Evolutionary conservation across 2,888 invertebrate species (phyloP).

Genomic region (Coecobrya sp.): DNA sequence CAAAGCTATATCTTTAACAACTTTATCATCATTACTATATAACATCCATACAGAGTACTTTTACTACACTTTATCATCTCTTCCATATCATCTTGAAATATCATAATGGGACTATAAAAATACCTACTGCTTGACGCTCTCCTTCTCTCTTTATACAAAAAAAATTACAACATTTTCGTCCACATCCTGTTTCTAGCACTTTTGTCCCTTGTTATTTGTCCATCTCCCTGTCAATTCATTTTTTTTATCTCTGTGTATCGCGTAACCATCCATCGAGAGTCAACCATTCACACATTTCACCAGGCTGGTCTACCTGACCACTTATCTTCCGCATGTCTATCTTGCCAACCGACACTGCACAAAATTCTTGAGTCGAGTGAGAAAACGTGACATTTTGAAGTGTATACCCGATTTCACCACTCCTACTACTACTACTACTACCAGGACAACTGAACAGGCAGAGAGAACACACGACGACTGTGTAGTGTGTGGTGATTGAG

Average conservation of each 20-base stretch:
- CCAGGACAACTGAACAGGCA: neutral
- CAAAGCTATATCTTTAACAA: neutral
- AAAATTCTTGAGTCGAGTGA: neutral
- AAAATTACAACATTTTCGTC: no score
- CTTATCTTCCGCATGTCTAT: neutral
- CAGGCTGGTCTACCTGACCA: neutral
- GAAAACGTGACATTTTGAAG: slow-evolving; percentile 21
- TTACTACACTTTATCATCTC: no score
- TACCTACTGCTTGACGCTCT: no score
- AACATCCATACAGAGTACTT: no score
- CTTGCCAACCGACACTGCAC: neutral
- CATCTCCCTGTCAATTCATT: neutral
- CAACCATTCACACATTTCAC: neutral
- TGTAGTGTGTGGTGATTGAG: no score
- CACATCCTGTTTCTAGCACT: neutral
- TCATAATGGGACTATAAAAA: no score
- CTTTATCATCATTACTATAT: neutral
- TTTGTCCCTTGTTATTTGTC: neutral
- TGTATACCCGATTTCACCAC: neutral
- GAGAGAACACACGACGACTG: no score
- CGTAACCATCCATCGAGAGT: no score
- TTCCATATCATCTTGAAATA: no score
- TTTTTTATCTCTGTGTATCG: no score
- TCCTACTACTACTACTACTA: neutral
- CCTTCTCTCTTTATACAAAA: no score